Base-by-base conservation (phyloP, 2,888 invertebrate genomes). In the Myathropa florea region DNA sequence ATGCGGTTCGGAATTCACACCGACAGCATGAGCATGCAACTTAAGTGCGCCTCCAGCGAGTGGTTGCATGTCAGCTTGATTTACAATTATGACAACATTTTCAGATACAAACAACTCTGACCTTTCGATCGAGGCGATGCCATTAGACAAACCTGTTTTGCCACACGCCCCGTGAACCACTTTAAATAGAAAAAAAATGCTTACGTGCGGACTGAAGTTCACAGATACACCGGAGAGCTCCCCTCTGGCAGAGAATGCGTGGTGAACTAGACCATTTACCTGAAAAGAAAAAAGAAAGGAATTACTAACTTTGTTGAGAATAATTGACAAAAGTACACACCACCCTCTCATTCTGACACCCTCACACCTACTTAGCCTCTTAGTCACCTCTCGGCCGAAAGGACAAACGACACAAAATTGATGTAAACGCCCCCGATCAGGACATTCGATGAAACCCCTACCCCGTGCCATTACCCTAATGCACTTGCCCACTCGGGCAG, bases 351-450 rank as follows among this genome's bases (percentile, higher is more conserved):
- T 7, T 18, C 4, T n/a, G 18, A 46, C 46, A 46, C 46, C 46
- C 46, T 46, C 18, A 46, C 46, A 18, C 46, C 39, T 6, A 46
- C 46, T 18, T 18, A 18, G 18, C n/a, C 46, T 18, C 18, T 71
- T 73, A 73, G 63, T 63, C 78, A 36, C 33, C 53, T 72, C 65
- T 76, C 72, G 80, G 70, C 80, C 84, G 23, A 80, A 1, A 63
- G 68, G 68, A 79, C 70, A 75, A 60, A 64, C 39, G 46, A 65
- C 68, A 77, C 59, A 71, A 82, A 77, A 77, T 77, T 39, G 65
- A 68, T 60, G 65, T 65, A 60, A 75, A 84, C 75, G 80, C 70
- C 64, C 75, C 23, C 12, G 55, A 70, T 63, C 39, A 60, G 36
- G 18, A 73, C 63, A 39, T 30, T 46, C 71, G 67, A 83, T 83